A percentile compares a stretch with the other conserved stretches of the same genome.
These are phyloP conservation scores for Cheilosia variabilis DNA, from an alignment of 2,888 invertebrate species.

Conservation along the genomic window DNA sequence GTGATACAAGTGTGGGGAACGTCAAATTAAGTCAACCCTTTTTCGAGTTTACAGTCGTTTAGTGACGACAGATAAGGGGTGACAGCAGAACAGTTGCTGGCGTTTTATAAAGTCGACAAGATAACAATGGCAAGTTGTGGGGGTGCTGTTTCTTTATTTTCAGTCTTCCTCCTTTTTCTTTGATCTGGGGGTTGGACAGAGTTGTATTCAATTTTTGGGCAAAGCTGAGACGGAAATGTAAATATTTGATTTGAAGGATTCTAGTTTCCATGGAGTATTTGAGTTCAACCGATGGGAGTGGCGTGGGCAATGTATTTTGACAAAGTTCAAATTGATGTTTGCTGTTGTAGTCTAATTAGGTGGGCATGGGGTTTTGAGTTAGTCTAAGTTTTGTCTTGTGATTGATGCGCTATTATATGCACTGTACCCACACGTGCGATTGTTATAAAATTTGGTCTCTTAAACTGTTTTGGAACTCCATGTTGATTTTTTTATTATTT, in stretches of 20 bases:
- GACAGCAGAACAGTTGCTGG: conserved; percentile 28
- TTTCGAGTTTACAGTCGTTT: conserved; percentile 48
- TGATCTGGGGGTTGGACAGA: neutral
- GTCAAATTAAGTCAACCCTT: conserved; percentile 63
- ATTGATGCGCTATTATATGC: too few relatives aligned
- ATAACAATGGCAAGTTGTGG: conserved; percentile 39
- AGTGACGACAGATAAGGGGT: conserved; percentile 59
- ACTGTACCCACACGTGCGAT: too few relatives aligned
- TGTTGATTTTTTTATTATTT: too few relatives aligned
- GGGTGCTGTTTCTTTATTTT: neutral
- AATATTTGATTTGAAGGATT: conserved; percentile 30
- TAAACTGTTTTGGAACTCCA: too few relatives aligned
- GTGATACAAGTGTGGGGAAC: conserved; percentile 30
- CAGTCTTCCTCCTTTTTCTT: neutral
- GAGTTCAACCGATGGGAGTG: neutral
- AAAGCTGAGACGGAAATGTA: conserved; percentile 14
- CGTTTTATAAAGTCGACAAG: conserved; percentile 30
- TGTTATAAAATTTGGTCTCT: too few relatives aligned
- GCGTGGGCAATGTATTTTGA: too few relatives aligned
- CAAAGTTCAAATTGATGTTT: too few relatives aligned
- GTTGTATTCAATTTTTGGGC: conserved; percentile 2
- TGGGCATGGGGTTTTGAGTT: too few relatives aligned
- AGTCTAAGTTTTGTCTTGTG: too few relatives aligned
- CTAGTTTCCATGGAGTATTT: neutral
- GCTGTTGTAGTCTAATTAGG: too few relatives aligned